These are phyloP conservation scores for Apotomis capreana DNA, from an alignment of 2,888 invertebrate genomes.

Conservation along the genomic window DNA sequence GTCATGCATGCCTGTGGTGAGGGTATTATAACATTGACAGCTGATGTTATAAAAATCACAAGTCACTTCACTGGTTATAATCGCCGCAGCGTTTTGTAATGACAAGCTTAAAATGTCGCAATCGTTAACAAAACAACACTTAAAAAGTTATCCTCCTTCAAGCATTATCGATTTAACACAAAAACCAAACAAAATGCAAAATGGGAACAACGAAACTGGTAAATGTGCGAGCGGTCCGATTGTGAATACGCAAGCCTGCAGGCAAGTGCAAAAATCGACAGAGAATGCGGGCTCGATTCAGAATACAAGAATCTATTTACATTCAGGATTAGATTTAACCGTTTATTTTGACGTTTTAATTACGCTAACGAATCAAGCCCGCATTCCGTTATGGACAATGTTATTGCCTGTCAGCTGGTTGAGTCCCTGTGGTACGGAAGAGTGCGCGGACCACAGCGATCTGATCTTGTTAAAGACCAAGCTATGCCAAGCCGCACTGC, in stretches of 20 bases:
- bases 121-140: constrained; percentile 28
- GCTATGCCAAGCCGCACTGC: constrained; percentile 86
- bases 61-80: constrained; percentile 44
- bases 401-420: constrained; percentile 90
- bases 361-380: constrained; percentile 59
- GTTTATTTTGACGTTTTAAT: constrained; percentile 44
- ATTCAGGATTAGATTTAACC: constrained; percentile 31
- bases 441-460: constrained; percentile 92
- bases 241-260: constrained; percentile 69
- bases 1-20: constrained; percentile 50
- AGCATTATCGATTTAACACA: constrained; percentile 13
- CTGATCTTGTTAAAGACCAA: constrained; percentile 94
- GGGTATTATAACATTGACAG: constrained; percentile 30
- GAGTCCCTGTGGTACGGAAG: constrained; percentile 89
- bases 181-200: constrained; percentile 56
- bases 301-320: constrained; percentile 34
- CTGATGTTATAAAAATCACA: constrained; percentile 46
- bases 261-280: constrained; percentile 74
- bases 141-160: neutral
- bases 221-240: constrained; percentile 65
- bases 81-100: constrained; percentile 17
- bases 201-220: constrained; percentile 58
- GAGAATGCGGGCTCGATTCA: constrained; percentile 72
- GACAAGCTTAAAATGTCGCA: constrained; percentile 16
- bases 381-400: constrained; percentile 37